Evolutionary conservation across 2,888 invertebrate genomes (phyloP).

Genomic region (Atrina japonica): DNA sequence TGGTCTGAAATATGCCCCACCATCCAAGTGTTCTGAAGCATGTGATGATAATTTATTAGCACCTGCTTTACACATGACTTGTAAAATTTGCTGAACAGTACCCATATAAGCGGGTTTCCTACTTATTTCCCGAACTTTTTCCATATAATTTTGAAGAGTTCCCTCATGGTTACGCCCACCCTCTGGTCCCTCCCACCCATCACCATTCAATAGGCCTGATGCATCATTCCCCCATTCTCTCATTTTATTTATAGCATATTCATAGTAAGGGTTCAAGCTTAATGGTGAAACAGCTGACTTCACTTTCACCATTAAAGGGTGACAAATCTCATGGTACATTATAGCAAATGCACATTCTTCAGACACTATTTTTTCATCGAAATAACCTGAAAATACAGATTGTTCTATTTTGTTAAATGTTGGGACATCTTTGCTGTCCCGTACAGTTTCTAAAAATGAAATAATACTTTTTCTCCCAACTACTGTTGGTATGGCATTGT

Average conservation of each 20-base stretch:
- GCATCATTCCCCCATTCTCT: conserved; percentile 11
- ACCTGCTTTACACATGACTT: conserved; percentile 23
- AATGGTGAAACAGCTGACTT: conserved; percentile 14
- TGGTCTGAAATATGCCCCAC: conserved; percentile 5
- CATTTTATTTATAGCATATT: conserved; percentile 10
- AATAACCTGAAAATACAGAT: too few species aligned
- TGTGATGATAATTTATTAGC: conserved; percentile 8
- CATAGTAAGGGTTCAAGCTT: conserved; percentile 10
- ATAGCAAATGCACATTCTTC: conserved; percentile 20
- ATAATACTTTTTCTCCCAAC: too few species aligned
- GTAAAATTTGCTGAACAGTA: too few species aligned
- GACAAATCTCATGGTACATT: conserved; percentile 16
- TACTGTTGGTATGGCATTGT: too few species aligned
- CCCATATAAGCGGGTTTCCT: not conserved
- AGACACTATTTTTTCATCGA: too few species aligned
- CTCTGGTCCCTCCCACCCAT: conserved; percentile 1
- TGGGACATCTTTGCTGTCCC: too few species aligned
- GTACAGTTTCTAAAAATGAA: too few species aligned
- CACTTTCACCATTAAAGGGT: conserved; percentile 16
- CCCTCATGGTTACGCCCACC: not conserved
- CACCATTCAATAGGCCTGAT: conserved; percentile 10
- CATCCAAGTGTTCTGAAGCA: conserved; percentile 16
- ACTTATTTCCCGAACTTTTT: conserved; percentile 16
- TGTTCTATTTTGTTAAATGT: too few species aligned
- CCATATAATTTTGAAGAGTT: conserved; percentile 7